Evolutionary conservation across 2,888 invertebrate species (phyloP), one percentile per base, ranked within the genome.

Genomic region (Orthonevra nobilis): DNA sequence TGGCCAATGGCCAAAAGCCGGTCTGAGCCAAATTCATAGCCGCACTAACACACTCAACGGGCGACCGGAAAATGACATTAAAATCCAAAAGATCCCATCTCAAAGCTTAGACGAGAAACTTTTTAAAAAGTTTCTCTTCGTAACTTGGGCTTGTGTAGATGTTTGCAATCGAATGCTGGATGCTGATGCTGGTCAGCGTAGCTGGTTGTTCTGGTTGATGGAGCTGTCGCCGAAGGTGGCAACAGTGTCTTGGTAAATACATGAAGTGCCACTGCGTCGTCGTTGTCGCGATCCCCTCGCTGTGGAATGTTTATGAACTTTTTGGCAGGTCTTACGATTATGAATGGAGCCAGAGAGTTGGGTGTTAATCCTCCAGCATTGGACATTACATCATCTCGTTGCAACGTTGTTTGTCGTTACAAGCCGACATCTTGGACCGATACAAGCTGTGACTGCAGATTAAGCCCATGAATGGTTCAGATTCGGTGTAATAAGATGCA

Each of bases 1-100:
- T 77, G 52, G 64, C 64, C 58, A 72, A 72, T 77, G 52, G 64
- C 64, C 58, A 52, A 72, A 66, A 79, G 66, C 79, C 79, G 72
- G 72, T 73, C 66, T 42, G 54, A 48, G 50, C 73, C 50, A 58
- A 68, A 69, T 58, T 40, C 44, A 60, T 56, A 58, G 44, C n/a
- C 17, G 40, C 54, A 12, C 42, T n/a, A n/a, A 6, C 2, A 32
- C 19, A 34, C 36, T 14, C 26, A 34, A 17, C 15, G n/a, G 38
- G n/a, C 19, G 46, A 60, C 79, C 73, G 79, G 79, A 79, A 79
- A 79, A 73, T 60, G 54, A 66, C 44, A 75, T 30, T n/a, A n/a
- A n/a, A n/a, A n/a, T n/a, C n/a, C n/a, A n/a, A n/a, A 42, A 75
- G 63, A 44, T 56, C 26, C 56, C 19, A 61, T 52, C 46, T 34